Conservation (phyloP, 2,888 invertebrate species). For the Shargacucullia verbasci region DNA sequence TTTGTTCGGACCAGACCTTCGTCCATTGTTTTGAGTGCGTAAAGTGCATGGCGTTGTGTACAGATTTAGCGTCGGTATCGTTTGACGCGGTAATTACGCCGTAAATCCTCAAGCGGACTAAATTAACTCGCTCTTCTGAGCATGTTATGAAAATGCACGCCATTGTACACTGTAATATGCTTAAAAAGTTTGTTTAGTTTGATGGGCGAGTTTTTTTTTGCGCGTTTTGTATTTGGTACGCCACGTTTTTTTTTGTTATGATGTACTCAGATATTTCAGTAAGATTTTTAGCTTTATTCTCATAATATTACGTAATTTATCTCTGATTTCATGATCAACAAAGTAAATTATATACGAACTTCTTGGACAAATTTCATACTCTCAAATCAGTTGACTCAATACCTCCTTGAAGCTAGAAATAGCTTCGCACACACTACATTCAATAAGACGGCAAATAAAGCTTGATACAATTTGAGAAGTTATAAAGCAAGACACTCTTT, state of each 20-base stretch:
- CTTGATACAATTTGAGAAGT: too few species aligned
- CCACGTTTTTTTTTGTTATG: too few species aligned
- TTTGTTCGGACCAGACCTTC: conserved; percentile 41
- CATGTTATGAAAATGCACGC: conserved; percentile 55
- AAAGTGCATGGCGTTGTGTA: conserved; percentile 48
- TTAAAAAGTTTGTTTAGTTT: conserved; percentile 27
- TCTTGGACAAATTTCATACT: too few species aligned
- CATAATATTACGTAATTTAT: too few species aligned
- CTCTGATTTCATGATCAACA: too few species aligned
- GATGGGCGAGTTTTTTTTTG: conserved; percentile 15
- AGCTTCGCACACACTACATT: too few species aligned
- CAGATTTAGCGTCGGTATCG: conserved; percentile 67
- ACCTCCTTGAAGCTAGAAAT: too few species aligned
- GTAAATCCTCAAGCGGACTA: conserved; percentile 66
- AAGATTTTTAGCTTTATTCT: too few species aligned
- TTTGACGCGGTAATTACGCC: conserved; percentile 70
- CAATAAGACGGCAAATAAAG: not conserved
- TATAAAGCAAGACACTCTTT: conserved; percentile 6
- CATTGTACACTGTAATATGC: conserved; percentile 32
- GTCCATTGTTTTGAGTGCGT: conserved; percentile 24
- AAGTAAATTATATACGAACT: too few species aligned
- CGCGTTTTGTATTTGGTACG: not conserved
- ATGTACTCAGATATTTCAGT: too few species aligned
- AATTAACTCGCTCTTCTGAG: conserved; percentile 59
- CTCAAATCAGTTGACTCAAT: too few species aligned